Evolutionary conservation across 2,113 vertebrate genomes (phyloP), one percentile per base, ranked within the genome.

Genomic region (Aphyosemion australe): DNA sequence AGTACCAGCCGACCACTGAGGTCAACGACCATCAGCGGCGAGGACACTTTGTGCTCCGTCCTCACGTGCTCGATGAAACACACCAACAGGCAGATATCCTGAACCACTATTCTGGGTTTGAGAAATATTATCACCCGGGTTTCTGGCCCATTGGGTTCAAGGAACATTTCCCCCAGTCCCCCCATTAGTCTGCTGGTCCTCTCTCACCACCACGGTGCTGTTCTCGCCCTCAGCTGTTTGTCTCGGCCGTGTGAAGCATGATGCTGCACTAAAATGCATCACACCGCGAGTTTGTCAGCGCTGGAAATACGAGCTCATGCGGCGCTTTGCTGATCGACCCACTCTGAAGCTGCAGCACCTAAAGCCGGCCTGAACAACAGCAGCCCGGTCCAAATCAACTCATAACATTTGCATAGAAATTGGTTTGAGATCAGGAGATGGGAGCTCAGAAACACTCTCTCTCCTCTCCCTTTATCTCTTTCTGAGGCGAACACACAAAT

Each of bases 391-490:
- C 72, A 80, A 79, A 83, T 81, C 71, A 51, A 65, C 65, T 70
- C 9, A 14, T 53, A 56, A 62, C 67, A 90, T 90, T 90, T 88
- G 86, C 86, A 90, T 90, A 88, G 84, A 90, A 87, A 90, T 86
- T 90, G 88, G 59, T 75, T 86, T 55, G 60, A 80, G 83, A 87
- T 87, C 21, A 1, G 54, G 46, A 84, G 79, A 88, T 83, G 72
- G 60, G 52, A 37, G 20, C 45, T 48, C 65, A 20, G 39, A 75
- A 76, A 77, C 20, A 4, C 5, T 37, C 42, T 21, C 68, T 26
- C 56, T 52, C 61, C 14, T 26, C 21, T 5, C 43, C 19, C 11
- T 19, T 43, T 8, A 67, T 42, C 31, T 61, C 26, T 39, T 5
- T 65, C 58, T 55, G 14, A 37, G 21, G 46, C 49, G 48, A 13